phyloP scores from a whole-genome alignment of 2,888 invertebrate species.

The Ectemnius cavifrons region DNA sequence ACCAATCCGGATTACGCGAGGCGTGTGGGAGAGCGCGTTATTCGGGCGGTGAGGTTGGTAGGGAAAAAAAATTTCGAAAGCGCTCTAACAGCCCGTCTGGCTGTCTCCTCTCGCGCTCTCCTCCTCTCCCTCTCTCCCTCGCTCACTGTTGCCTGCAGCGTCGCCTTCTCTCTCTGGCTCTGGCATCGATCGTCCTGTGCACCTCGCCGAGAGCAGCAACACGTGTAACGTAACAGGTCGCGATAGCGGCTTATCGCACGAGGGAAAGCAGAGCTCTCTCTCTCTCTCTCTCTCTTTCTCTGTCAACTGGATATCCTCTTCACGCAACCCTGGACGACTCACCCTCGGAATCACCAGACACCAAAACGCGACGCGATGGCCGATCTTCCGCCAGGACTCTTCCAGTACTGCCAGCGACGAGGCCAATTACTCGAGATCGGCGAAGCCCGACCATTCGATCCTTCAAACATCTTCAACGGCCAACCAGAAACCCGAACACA shows the following conservation, averaged over 20 bases:
- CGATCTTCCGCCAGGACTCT: neutral
- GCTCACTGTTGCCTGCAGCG: neutral
- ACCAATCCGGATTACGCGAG: constrained; percentile 39
- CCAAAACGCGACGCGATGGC: neutral
- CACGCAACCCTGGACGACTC: neutral
- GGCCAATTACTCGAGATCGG: neutral
- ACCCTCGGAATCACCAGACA: neutral
- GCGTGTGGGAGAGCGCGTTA: constrained; percentile 23
- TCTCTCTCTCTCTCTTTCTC: neutral
- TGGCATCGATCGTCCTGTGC: constrained; percentile 34
- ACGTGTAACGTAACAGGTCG: constrained; percentile 57
- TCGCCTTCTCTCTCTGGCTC: constrained; percentile 8
- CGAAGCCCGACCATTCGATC: neutral
- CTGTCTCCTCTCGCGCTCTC: constrained; percentile 12
- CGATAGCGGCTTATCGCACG: constrained; percentile 33
- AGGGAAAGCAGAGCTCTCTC: constrained; percentile 3
- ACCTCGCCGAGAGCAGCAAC: constrained; percentile 40
- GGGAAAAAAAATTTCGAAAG: too few relatives aligned
- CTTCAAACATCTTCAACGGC: constrained; percentile 9
- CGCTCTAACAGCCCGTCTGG: neutral
- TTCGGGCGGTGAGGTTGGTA: too few relatives aligned
- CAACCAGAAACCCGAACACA: neutral
- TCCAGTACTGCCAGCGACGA: neutral
- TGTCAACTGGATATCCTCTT: neutral
- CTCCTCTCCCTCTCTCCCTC: constrained; percentile 4